Evolutionary conservation across 2,113 vertebrate genomes (phyloP).

Genomic region (Peromyscus californicus): DNA sequence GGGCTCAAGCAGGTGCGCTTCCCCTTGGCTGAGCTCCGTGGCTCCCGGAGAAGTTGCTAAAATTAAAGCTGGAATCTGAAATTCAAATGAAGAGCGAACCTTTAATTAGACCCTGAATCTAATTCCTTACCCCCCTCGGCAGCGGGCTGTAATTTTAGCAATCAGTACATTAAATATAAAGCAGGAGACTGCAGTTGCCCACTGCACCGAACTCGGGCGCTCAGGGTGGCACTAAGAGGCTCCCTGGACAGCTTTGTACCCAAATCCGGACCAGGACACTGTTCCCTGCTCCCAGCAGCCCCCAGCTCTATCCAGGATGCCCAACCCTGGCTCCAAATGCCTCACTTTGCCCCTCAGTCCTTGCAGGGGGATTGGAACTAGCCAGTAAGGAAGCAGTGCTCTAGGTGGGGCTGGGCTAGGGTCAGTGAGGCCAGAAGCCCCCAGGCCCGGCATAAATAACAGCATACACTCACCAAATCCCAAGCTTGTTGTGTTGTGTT

Average conservation of each 20-base stretch:
- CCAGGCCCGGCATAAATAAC: neutral
- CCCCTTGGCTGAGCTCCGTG: conserved; percentile 82
- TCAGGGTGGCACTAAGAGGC: neutral
- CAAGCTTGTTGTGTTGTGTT: conserved; percentile 62
- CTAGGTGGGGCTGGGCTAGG: neutral
- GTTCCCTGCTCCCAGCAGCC: neutral
- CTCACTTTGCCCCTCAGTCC: neutral
- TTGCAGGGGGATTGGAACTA: neutral
- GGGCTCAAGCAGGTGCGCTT: conserved; percentile 78
- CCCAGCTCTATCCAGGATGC: neutral
- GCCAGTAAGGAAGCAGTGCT: neutral
- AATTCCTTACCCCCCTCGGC: conserved; percentile 88
- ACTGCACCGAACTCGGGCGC: conserved; percentile 21
- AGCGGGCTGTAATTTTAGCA: conserved; percentile 89
- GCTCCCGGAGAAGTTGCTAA: conserved; percentile 88
- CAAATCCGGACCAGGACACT: neutral
- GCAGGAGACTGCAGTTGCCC: conserved; percentile 75
- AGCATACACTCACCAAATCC: conserved; percentile 64
- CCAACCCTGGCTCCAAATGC: neutral
- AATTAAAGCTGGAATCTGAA: conserved; percentile 90
- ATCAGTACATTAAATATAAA: conserved; percentile 88
- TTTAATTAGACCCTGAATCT: conserved; percentile 91
- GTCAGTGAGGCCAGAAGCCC: neutral
- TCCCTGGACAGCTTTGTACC: conserved; percentile 18
- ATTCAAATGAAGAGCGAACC: conserved; percentile 91